Conservation (phyloP, 37 sponge, comb jelly and placozoan genomes). For the Spongilla lacustris region DNA sequence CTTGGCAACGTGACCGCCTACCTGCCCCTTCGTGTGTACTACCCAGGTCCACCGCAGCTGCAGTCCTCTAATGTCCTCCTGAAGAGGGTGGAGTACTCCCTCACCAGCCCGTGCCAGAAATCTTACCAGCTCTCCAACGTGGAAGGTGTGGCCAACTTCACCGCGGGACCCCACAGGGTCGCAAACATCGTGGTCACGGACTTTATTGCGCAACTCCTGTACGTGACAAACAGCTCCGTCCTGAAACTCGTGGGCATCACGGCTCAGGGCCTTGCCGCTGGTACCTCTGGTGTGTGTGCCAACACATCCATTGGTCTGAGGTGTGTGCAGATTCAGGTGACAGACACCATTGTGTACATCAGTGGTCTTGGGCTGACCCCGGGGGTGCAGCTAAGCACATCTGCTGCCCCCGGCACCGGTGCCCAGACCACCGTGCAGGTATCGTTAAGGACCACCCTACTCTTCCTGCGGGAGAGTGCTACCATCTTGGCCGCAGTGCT, state of each 20-base stretch:
- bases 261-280: conserved; percentile 14
- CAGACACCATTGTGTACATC: conserved; percentile 4
- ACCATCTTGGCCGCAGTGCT: conserved; percentile 22
- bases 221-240: background rate
- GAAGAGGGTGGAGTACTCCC: conserved; percentile 36
- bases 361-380: background rate
- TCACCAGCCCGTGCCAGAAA: background rate
- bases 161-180: conserved; percentile 5
- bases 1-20: conserved; percentile 1
- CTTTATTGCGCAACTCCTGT: conserved; percentile 2
- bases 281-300: conserved; percentile 21
- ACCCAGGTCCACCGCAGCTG: conserved; percentile 30
- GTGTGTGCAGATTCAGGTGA: conserved; percentile 22
- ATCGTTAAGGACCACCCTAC: conserved; percentile 18
- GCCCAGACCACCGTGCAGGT: background rate
- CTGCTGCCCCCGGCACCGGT: background rate
- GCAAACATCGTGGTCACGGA: conserved; percentile 41
- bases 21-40: conserved; percentile 50
- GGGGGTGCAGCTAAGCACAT: background rate
- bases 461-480: conserved; percentile 45
- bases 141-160: conserved; percentile 42
- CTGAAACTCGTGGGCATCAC: background rate
- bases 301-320: background rate
- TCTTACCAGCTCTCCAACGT: conserved; percentile 45
- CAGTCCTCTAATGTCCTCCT: conserved; percentile 25